Evolutionary conservation across 2,888 invertebrate species (phyloP).

Genomic region (Phanerotoma sp.): DNA sequence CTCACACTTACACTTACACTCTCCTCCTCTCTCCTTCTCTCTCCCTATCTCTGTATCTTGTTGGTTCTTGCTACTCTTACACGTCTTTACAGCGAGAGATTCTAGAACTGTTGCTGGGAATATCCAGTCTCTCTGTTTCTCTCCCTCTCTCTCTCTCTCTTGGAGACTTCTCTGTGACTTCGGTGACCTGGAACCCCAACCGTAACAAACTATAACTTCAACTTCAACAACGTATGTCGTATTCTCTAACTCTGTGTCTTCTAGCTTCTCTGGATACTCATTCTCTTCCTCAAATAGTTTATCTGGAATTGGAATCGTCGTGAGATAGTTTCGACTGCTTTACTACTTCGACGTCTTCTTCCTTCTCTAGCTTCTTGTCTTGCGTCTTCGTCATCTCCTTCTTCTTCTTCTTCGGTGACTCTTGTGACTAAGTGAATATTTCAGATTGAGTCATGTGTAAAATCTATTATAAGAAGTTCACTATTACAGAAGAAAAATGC

Average conservation of each 20-base stretch:
- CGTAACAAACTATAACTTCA: not conserved
- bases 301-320: conserved; percentile 13
- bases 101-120: conserved; percentile 15
- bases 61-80: not conserved
- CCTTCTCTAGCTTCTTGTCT: conserved; percentile 7
- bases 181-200: not conserved
- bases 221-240: conserved; percentile 2
- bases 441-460: no score
- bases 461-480: no score
- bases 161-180: not conserved
- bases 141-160: no score
- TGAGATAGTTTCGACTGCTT: conserved; percentile 19
- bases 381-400: not conserved
- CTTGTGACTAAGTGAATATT: no score
- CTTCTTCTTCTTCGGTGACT: no score
- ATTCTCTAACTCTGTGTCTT: not conserved
- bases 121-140: conserved; percentile 3
- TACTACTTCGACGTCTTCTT: not conserved
- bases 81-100: not conserved
- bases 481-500: no score
- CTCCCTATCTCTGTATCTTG: not conserved
- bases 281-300: conserved; percentile 11
- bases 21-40: no score
- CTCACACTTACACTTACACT: not conserved
- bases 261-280: not conserved